A percentile compares a stretch with the other conserved stretches of the same genome.
Evolutionary conservation across 2,888 invertebrate species (phyloP).

Genomic region (Priapulus caudatus): DNA sequence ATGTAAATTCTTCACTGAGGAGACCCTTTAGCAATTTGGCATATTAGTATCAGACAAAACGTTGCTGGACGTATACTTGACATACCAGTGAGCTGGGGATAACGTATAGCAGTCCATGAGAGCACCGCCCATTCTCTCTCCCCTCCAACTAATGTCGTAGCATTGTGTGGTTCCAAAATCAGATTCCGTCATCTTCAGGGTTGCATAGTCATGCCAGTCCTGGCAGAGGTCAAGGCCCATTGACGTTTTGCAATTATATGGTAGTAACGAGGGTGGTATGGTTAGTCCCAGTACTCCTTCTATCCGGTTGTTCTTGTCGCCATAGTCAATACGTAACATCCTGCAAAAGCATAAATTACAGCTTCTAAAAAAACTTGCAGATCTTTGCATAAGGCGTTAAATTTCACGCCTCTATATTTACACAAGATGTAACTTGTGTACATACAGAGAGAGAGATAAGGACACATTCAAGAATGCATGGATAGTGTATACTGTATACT

Average conservation of each 20-base stretch:
- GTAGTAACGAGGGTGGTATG: neutral
- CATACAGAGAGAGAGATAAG: no score
- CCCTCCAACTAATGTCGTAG: neutral
- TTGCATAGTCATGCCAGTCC: neutral
- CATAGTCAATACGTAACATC: slow-evolving; percentile 3
- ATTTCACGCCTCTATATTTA: no score
- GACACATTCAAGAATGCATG: no score
- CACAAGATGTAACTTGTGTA: no score
- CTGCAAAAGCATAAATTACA: no score
- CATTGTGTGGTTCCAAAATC: neutral
- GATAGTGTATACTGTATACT: no score
- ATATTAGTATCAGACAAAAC: no score
- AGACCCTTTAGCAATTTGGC: no score
- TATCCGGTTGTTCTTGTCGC: neutral
- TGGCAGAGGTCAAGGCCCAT: neutral
- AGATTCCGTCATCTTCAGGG: neutral
- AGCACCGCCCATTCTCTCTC: neutral
- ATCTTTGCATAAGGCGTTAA: no score
- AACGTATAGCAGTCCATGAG: neutral
- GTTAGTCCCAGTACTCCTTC: neutral
- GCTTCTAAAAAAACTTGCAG: no score
- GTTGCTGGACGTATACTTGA: no score
- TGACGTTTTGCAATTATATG: neutral
- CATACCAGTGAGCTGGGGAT: neutral
- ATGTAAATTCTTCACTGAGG: no score